These are phyloP conservation scores for Montipora capricornis DNA, from an alignment of 64 coral and sea anemone species.

Conservation along the genomic window DNA sequence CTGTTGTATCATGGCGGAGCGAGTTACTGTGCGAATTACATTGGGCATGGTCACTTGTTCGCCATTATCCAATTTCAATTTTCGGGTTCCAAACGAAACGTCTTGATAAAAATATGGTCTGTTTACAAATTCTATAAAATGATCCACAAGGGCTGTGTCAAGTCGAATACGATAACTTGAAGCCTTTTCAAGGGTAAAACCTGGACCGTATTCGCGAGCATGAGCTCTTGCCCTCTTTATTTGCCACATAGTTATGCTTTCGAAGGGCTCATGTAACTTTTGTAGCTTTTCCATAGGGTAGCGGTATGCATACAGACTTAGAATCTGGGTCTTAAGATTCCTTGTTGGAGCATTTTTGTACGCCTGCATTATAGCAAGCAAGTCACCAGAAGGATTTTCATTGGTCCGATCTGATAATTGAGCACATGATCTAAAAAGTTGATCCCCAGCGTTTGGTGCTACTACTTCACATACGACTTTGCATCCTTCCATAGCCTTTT, in stretches of 20 bases:
- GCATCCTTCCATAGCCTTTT: too few relatives aligned
- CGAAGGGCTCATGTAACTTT: conserved; percentile 69
- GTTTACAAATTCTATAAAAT: conserved; percentile 72
- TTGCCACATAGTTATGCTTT: conserved; percentile 55
- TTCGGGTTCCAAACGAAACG: conserved; percentile 61
- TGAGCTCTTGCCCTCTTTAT: conserved; percentile 58
- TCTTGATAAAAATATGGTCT: conserved; percentile 70
- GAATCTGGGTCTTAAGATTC: conserved; percentile 65
- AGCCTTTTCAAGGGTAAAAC: conserved; percentile 15
- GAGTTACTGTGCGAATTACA: conserved; percentile 55
- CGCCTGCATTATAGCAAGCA: conserved; percentile 52
- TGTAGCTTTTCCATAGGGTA: conserved; percentile 41
- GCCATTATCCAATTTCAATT: neutral
- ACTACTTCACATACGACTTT: too few relatives aligned
- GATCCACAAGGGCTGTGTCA: conserved; percentile 11
- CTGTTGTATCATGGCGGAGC: conserved; percentile 70
- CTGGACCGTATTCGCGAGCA: conserved; percentile 54
- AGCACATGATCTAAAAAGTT: too few relatives aligned
- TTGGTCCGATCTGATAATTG: too few relatives aligned
- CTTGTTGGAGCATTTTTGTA: conserved; percentile 47
- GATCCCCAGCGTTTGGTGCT: too few relatives aligned
- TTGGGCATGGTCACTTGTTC: conserved; percentile 63
- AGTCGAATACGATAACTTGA: conserved; percentile 40
- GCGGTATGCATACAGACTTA: conserved; percentile 65
- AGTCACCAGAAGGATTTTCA: neutral